Conservation (phyloP, 2,797 vertebrate genomes). For the Chaetodon trifasciatus region DNA sequence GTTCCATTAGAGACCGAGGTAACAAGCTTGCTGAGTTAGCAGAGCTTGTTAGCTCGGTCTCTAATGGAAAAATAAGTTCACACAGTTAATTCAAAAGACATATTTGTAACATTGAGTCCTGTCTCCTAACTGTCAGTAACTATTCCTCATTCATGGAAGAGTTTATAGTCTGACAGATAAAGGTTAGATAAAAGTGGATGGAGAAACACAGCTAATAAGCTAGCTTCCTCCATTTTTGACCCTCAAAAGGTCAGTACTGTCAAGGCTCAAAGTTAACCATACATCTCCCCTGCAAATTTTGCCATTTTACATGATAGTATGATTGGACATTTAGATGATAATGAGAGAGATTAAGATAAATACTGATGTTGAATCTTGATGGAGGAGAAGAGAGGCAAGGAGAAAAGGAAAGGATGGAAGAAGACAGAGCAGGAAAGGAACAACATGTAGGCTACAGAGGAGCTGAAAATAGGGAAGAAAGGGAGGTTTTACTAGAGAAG, state of each 20-base stretch:
- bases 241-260: neutral
- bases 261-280: neutral
- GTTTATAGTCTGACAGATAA: neutral
- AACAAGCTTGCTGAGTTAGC: neutral
- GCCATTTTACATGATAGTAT: neutral
- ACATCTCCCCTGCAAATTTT: neutral
- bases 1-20: neutral
- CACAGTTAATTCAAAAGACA: neutral
- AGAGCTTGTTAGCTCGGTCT: neutral
- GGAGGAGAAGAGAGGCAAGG: neutral
- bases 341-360: neutral
- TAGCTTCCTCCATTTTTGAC: neutral
- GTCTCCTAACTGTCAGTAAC: neutral
- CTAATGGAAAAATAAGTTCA: neutral
- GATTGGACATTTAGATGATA: neutral
- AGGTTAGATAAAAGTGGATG: neutral
- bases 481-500: neutral
- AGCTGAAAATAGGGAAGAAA: conserved; percentile 8
- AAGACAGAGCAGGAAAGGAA: conserved; percentile 10
- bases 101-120: neutral
- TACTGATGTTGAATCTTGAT: conserved; percentile 6
- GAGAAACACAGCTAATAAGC: neutral
- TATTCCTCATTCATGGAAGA: neutral
- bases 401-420: neutral
- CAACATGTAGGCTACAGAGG: conserved; percentile 7